Evolutionary conservation across 1,140 invertebrate species (phyloP), one percentile per base, ranked within the genome.

Genomic region (Lineus longissimus): DNA sequence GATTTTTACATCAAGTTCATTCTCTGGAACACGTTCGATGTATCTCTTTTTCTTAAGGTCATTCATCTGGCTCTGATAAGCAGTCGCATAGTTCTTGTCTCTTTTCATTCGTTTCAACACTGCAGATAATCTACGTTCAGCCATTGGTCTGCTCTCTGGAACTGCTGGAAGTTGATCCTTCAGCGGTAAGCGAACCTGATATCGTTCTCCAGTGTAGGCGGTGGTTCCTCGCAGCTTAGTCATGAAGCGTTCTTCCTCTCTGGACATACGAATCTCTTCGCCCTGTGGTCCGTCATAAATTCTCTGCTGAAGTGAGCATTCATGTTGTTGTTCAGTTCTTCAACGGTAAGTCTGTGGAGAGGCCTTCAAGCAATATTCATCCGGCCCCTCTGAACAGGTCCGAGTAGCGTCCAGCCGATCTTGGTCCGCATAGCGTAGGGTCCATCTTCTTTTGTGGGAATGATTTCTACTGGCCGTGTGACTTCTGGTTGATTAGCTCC

Each of bases 211-310:
- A 51, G 6, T 51, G n/a, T 51, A 51, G 47, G 9, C 25, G 9
- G 47, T 51, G n/a, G 25, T 27, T 23, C 9, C 47, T n/a, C n/a
- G 6, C 9, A 51, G n/a, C n/a, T 19, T 51, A 4, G n/a, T 9
- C 47, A 51, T n/a, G 25, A 51, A 51, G n/a, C 47, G 47, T 51
- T 51, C 25, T 51, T 51, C 47, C n/a, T 51, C 47, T n/a, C 6
- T 6, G 25, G 47, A 51, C 19, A 51, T 51, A 23, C n/a, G 6
- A 51, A 51, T 51, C 47, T 51, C 47, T 51, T 51, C 47, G 25
- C 47, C 47, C 9, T 23, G 47, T n/a, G 47, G 47, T 51, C 47
- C 47, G 47, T 51, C 47, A 51, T 51, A 27, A 51, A 51, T 27
- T 51, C 47, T n/a, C 47, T 19, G 6, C 9, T 23, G 47, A 51